Evolutionary conservation across 2,113 vertebrate genomes (phyloP), one percentile per base, ranked within the genome.

Genomic region (Setophaga coronata): DNA sequence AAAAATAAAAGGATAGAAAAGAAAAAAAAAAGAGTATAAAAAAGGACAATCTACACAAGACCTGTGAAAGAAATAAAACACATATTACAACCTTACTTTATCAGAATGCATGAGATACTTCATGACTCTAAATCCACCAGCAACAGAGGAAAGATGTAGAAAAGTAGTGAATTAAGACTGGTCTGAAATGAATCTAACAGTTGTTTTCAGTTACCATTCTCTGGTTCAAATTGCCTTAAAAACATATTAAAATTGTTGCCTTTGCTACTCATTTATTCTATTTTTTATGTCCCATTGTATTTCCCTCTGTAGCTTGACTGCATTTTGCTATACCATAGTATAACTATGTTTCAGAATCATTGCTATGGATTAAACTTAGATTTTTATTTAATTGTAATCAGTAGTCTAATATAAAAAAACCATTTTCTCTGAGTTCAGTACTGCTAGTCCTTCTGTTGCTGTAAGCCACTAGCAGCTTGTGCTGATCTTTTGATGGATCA

Each of bases 1-100:
- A 62, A 15, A 65, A 31, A 18, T 3, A 13, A 12, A 23, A 1
- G 2, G 0, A 2, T 3, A 9, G 19, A 20, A 43, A 4, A 1
- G 2, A 0, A 3, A 2, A 13, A 12, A 24, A 64, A 47, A 25
- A 43, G 1, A 53, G 0, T 5, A 53, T 20, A 33, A 42, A 18
- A 71, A 54, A 9, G 1, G 2, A 23, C 2, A 36, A 50, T 13
- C 20, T 47, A 28, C 7, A 24, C 6, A 64, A 72, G 5, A 82
- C 4, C 20, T 45, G 2, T 81, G 14, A 82, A 74, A 74, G 28
- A 58, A 72, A 48, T 33, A 33, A 42, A 51, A 23, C 18, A 48
- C 16, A 16, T 62, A 64, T 23, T 66, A 3, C 10, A 60, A 15
- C 1, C 1, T 54, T 54, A n/a, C 10, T 66, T 23, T 54, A 4